A percentile compares a stretch with the other conserved stretches of the same genome.
These are phyloP conservation scores for Sula dactylatra DNA, from an alignment of 2,113 vertebrate species.

Conservation along the genomic window DNA sequence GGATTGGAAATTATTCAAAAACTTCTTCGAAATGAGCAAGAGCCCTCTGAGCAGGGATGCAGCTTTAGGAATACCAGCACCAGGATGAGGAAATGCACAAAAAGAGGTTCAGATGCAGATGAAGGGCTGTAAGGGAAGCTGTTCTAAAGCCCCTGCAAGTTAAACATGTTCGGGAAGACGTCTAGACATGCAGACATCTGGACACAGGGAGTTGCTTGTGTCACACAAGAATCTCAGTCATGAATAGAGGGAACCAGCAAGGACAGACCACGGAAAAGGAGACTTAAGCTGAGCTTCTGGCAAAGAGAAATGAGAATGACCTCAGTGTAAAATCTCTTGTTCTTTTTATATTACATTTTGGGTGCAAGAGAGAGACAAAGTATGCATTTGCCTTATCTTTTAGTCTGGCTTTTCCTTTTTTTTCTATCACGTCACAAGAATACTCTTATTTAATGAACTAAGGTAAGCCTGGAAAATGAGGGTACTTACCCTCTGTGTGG, in stretches of 20 bases:
- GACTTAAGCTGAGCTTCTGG: background rate
- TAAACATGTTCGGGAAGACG: background rate
- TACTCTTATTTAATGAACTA: background rate
- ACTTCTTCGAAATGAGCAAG: background rate
- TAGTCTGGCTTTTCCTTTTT: background rate
- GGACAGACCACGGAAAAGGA: background rate
- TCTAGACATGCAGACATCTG: background rate
- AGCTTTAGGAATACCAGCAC: background rate
- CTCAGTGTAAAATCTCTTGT: background rate
- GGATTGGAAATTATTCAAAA: background rate
- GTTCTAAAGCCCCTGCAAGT: background rate
- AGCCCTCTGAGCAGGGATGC: background rate
- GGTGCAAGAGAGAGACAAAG: background rate
- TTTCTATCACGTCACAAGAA: background rate
- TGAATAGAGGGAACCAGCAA: background rate
- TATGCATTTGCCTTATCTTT: background rate
- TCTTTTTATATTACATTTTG: background rate
- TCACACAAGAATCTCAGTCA: background rate
- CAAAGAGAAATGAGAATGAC: background rate
- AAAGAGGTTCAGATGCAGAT: background rate
- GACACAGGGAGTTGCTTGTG: background rate
- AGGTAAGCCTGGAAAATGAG: background rate
- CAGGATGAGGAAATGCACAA: background rate
- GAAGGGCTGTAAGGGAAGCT: background rate
- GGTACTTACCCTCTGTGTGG: fast-evolving